Evolutionary conservation across 2,797 vertebrate species (phyloP).

Genomic region (Taeniopygia guttata): DNA sequence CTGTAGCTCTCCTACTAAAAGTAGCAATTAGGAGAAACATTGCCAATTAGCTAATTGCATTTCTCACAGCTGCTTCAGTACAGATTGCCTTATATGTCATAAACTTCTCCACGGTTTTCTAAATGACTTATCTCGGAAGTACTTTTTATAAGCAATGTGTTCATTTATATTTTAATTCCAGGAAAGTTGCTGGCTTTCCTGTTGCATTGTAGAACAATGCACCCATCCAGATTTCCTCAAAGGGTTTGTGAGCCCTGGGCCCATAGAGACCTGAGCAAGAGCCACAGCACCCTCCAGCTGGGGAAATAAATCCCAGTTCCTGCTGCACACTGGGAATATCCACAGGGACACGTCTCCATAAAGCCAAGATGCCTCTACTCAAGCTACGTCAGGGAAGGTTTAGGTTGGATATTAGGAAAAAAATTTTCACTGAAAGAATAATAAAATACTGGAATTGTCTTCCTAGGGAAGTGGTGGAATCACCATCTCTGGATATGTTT

Average conservation of each 20-base stretch:
- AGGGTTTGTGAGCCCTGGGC: background rate
- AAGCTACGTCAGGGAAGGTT: too few relatives aligned
- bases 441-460: too few relatives aligned
- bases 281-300: background rate
- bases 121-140: conserved; percentile 34
- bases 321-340: background rate
- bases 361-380: background rate
- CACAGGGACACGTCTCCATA: background rate
- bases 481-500: too few relatives aligned
- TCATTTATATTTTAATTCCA: conserved; percentile 53
- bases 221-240: background rate
- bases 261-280: background rate
- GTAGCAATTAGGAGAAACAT: conserved; percentile 7
- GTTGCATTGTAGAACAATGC: background rate
- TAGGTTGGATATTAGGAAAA: too few relatives aligned
- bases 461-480: too few relatives aligned
- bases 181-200: conserved; percentile 57
- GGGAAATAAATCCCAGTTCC: background rate
- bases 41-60: conserved; percentile 53
- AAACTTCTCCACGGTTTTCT: background rate
- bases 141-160: background rate
- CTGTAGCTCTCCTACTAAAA: background rate
- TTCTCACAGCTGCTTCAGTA: conserved; percentile 25
- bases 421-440: too few relatives aligned
- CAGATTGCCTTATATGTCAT: conserved; percentile 57